Evolutionary conservation across 1,140 invertebrate genomes (phyloP).

Genomic region (Solenopsis invicta): DNA sequence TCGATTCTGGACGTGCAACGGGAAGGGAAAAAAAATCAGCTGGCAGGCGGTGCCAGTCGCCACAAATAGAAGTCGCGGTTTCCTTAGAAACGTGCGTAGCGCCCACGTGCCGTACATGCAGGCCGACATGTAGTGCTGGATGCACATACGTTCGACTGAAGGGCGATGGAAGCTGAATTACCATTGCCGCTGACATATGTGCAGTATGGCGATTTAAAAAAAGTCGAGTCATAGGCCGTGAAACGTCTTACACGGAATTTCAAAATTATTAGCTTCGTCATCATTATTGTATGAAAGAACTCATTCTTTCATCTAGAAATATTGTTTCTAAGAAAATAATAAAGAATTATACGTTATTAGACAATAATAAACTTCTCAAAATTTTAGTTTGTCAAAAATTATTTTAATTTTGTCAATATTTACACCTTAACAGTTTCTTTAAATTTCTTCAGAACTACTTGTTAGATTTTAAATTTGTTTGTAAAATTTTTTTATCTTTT

Average conservation of each 20-base stretch:
- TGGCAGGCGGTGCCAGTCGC: constrained; percentile 47
- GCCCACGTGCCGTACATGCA: constrained; percentile 59
- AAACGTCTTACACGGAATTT: background rate
- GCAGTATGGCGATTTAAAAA: constrained; percentile 32
- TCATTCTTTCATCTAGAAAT: background rate
- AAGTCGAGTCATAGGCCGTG: background rate
- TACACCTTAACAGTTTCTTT: background rate
- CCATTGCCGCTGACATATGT: constrained; percentile 45
- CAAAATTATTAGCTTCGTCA: background rate
- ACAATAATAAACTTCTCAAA: background rate
- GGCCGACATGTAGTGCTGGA: constrained; percentile 45
- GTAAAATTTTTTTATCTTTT: background rate
- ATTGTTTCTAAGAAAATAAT: background rate
- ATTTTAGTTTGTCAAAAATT: background rate
- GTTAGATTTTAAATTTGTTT: background rate
- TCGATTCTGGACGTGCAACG: constrained; percentile 20
- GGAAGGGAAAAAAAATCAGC: constrained; percentile 48
- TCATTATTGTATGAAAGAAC: background rate
- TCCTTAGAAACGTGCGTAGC: constrained; percentile 69
- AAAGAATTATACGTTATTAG: background rate
- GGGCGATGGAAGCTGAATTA: constrained; percentile 60
- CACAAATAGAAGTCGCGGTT: constrained; percentile 72
- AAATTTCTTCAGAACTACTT: background rate
- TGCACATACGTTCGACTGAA: constrained; percentile 55
- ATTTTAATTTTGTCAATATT: background rate